Percentiles rank a stretch among this genome's conserved stretches.
These are phyloP conservation scores for Gasterosteus nipponicus DNA, from an alignment of 2,113 vertebrate species.

Conservation along the genomic window DNA sequence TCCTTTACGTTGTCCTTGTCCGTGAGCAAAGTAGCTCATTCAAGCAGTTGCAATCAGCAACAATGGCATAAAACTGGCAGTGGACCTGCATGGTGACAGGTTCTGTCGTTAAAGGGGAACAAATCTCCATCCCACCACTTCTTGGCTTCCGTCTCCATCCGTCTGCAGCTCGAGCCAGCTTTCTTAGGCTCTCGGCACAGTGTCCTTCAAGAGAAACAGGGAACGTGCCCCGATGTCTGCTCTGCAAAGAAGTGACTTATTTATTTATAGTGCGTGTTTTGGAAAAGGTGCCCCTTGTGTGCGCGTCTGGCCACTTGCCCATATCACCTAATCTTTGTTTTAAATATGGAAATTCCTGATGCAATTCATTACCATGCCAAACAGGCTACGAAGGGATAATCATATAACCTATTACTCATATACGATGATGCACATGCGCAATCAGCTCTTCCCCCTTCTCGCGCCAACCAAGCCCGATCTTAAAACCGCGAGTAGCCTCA, in stretches of 20 bases:
- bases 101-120: slow-evolving; percentile 13
- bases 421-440: slow-evolving; percentile 58
- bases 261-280: slow-evolving; percentile 21
- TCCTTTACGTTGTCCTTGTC: not conserved
- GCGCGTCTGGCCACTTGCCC: not conserved
- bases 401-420: slow-evolving; percentile 12
- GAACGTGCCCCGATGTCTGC: slow-evolving; percentile 24
- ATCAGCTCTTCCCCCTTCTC: slow-evolving; percentile 16
- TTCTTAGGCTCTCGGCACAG: slow-evolving; percentile 9
- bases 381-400: slow-evolving; percentile 12
- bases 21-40: slow-evolving; percentile 2
- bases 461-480: slow-evolving; percentile 61
- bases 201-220: slow-evolving; percentile 35
- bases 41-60: slow-evolving; percentile 32
- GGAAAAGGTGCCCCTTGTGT: slow-evolving; percentile 15
- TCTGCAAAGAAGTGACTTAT: slow-evolving; percentile 26
- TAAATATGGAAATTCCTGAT: slow-evolving; percentile 13
- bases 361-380: not conserved
- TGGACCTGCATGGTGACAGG: slow-evolving; percentile 9
- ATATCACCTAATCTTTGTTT: slow-evolving; percentile 18
- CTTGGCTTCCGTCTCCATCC: slow-evolving; percentile 25
- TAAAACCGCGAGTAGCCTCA: slow-evolving; percentile 49
- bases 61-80: slow-evolving; percentile 20
- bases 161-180: slow-evolving; percentile 12
- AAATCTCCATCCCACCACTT: slow-evolving; percentile 23